Evolutionary conservation across 2,888 invertebrate genomes (phyloP), one percentile per base, ranked within the genome.

Genomic region (Eretmocerus hayati): DNA sequence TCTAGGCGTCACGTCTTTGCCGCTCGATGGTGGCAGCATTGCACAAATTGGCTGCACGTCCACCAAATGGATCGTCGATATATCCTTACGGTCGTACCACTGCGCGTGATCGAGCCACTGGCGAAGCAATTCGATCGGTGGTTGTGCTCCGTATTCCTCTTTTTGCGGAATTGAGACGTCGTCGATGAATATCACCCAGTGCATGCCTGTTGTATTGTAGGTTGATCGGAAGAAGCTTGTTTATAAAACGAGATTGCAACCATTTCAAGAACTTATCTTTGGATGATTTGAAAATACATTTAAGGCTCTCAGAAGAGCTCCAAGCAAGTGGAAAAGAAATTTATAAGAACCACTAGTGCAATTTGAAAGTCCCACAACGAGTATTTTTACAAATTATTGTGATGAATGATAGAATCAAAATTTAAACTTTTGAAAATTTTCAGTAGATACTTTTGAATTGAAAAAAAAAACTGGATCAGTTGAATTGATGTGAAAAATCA

Each of bases 101-200:
- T 85, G 85, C 53, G 81, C 80, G 59, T 94, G 89, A 68, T 95
- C 95, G 33, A 94, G 79, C 79, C 88, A 89, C 72, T 93, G 93
- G 20, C 95, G 76, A 23, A 96, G 72, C 39, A 96, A 75, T 68
- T 96, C 95, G 45, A 96, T 90, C 0, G 95, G 92, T 0, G 95
- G 94, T 69, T 95, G 94, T 0, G 94, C 93, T 0, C 94, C 95
- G 63, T 87, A 94, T 3, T 82, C 81, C 69, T 92, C 91, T 47
- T 88, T 83, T 56, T 87, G 77, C 0, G 95, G 95, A 90, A 95
- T 91, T 60, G 91, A 92, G 21, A 96, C 80, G 67, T 96, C 95
- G 65, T 96, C 96, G 32, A 96, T 90, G 69, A 95, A 95, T 46
- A 94, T 83, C 2, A 95, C 85, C 70, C 86, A 83, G 62, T 83